phyloP scores from a whole-genome alignment of 2,113 vertebrate species.

The Aplodontia rufa region DNA sequence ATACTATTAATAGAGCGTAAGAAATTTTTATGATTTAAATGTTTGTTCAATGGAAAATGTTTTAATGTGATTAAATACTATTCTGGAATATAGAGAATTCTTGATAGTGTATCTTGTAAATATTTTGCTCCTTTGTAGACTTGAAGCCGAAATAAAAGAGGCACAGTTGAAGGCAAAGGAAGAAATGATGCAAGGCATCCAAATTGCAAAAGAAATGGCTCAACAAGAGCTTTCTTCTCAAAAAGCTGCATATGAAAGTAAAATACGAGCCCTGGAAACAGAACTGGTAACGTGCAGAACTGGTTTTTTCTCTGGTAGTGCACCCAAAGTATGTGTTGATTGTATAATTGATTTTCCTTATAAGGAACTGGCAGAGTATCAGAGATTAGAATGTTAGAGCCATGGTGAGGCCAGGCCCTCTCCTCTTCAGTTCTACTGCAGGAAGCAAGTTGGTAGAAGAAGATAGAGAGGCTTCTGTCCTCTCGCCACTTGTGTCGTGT shows the following conservation, averaged over 20 bases:
- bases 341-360: not conserved
- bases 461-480: not conserved
- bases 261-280: conserved; percentile 89
- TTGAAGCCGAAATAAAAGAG: conserved; percentile 95
- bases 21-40: conserved; percentile 4
- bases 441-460: not conserved
- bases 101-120: not conserved
- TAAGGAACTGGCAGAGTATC: no score
- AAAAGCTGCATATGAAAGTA: conserved; percentile 89
- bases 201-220: conserved; percentile 94
- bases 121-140: conserved; percentile 80
- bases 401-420: not conserved
- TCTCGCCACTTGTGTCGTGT: accelerated
- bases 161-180: conserved; percentile 93
- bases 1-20: not conserved
- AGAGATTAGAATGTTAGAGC: not conserved
- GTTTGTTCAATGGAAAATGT: not conserved
- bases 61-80: not conserved
- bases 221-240: conserved; percentile 92
- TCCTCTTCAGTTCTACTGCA: not conserved
- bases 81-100: not conserved
- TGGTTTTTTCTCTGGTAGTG: no score
- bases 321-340: no score
- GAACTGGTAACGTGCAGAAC: conserved; percentile 87
- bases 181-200: conserved; percentile 97